Evolutionary conservation across 1,140 invertebrate genomes (phyloP).

Genomic region (Calliopsis andreniformis): DNA sequence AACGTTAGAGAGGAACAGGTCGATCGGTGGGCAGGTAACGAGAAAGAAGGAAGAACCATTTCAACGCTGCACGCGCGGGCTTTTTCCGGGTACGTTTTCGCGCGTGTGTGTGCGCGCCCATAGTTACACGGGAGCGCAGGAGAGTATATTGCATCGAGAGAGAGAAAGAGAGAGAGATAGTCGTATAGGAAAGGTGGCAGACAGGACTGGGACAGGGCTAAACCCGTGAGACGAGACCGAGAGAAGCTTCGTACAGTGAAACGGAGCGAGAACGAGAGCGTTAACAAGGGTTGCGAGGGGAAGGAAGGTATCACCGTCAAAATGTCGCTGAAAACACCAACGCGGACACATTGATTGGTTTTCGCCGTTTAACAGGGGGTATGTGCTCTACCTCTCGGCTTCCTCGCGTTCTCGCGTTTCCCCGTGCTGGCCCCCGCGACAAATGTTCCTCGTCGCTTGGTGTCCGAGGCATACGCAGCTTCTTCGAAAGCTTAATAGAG

Average conservation of each 20-base stretch:
- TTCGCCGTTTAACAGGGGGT: conserved; percentile 55
- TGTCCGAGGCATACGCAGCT: background rate
- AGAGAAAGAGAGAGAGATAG: conserved; percentile 9
- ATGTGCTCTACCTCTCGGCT: conserved; percentile 45
- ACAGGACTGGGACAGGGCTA: conserved; percentile 26
- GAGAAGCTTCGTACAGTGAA: conserved; percentile 43
- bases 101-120: conserved; percentile 47
- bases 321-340: conserved; percentile 75
- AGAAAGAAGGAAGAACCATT: conserved; percentile 4
- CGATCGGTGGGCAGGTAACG: background rate
- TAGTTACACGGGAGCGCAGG: conserved; percentile 51
- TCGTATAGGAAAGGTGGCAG: background rate
- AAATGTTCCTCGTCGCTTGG: background rate
- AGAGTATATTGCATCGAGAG: conserved; percentile 18
- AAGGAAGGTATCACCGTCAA: conserved; percentile 66
- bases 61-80: conserved; percentile 33
- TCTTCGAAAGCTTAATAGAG: conserved; percentile 5
- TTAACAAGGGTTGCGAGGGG: conserved; percentile 25
- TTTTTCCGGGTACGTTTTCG: conserved; percentile 49
- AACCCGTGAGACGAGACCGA: conserved; percentile 10
- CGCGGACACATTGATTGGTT: conserved; percentile 70
- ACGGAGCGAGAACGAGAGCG: conserved; percentile 59
- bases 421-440: background rate
- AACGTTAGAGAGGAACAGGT: conserved; percentile 29
- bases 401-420: conserved; percentile 9